A percentile compares a stretch with the other conserved stretches of the same genome.
phyloP scores from a whole-genome alignment of 2,113 vertebrate species.

The Butorides virescens region DNA sequence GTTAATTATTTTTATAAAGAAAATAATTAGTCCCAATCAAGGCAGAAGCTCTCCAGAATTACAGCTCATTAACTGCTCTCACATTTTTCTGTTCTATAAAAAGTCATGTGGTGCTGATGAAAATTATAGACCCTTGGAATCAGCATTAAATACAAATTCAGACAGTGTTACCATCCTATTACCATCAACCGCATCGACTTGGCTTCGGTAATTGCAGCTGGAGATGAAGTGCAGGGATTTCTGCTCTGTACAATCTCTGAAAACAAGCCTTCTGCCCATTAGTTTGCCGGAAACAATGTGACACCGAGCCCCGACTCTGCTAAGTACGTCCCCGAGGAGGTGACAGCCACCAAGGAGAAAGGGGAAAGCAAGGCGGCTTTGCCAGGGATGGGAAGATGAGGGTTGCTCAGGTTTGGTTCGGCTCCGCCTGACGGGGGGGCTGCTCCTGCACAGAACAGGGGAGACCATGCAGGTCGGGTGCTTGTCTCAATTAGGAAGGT shows the following conservation, averaged over 20 bases:
- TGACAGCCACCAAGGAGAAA: not conserved
- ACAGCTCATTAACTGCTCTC: constrained; percentile 66
- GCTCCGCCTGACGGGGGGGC: not conserved
- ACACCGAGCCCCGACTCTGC: not conserved
- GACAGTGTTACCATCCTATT: constrained; percentile 29
- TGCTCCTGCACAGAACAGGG: not conserved
- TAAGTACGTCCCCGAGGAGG: not conserved
- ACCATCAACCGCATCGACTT: constrained; percentile 23
- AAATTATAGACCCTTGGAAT: constrained; percentile 68
- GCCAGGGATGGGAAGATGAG: not conserved
- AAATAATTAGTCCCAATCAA: constrained; percentile 78
- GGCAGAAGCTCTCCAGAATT: constrained; percentile 71
- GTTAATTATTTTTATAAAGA: constrained; percentile 76
- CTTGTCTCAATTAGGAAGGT: not conserved
- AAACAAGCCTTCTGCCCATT: constrained; percentile 37
- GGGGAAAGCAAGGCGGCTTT: not conserved
- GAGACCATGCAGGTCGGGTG: not conserved
- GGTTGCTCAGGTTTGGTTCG: not conserved
- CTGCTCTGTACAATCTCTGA: not conserved
- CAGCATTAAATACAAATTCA: constrained; percentile 41
- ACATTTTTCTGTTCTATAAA: constrained; percentile 67
- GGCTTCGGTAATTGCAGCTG: constrained; percentile 22
- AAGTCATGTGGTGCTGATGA: constrained; percentile 64
- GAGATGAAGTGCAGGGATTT: constrained; percentile 27
- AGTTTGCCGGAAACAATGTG: not conserved